phyloP scores from a whole-genome alignment of 2,888 invertebrate species.

The Latrodectus hesperus region DNA sequence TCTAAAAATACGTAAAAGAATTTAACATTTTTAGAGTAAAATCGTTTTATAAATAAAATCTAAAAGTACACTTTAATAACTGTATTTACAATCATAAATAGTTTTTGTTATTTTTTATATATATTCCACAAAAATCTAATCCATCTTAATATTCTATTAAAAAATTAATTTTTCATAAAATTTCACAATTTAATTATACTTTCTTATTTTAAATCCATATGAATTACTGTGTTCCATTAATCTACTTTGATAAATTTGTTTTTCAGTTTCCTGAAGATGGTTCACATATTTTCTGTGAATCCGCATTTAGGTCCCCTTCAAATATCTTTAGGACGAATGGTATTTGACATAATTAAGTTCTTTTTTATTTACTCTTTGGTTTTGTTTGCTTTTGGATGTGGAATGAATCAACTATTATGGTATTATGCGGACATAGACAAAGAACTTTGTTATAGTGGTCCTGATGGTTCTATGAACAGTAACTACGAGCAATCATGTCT shows the following conservation, averaged over 20 bases:
- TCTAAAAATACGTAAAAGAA: no score
- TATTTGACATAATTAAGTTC: slow-evolving; percentile 78
- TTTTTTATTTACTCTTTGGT: slow-evolving; percentile 76
- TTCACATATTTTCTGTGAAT: slow-evolving; percentile 78
- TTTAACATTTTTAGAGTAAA: no score
- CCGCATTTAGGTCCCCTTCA: slow-evolving; percentile 78
- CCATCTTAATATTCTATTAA: no score
- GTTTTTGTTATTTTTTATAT: no score
- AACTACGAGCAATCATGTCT: slow-evolving; percentile 69
- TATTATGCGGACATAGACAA: slow-evolving; percentile 93
- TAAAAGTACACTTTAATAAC: no score
- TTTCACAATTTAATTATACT: no score
- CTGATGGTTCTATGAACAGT: slow-evolving; percentile 41
- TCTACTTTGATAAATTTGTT: background rate
- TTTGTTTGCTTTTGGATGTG: slow-evolving; percentile 72
- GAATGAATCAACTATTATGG: slow-evolving; percentile 85
- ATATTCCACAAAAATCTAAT: no score
- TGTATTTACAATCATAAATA: no score
- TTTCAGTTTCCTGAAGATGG: slow-evolving; percentile 77
- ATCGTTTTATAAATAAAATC: no score
- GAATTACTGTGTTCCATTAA: background rate
- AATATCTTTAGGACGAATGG: slow-evolving; percentile 78
- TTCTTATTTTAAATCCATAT: background rate
- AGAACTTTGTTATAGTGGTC: slow-evolving; percentile 82
- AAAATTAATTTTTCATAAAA: no score